Evolutionary conservation across 2,113 vertebrate species (phyloP), one percentile per base, ranked within the genome.

Genomic region (Carettochelys insculpta): DNA sequence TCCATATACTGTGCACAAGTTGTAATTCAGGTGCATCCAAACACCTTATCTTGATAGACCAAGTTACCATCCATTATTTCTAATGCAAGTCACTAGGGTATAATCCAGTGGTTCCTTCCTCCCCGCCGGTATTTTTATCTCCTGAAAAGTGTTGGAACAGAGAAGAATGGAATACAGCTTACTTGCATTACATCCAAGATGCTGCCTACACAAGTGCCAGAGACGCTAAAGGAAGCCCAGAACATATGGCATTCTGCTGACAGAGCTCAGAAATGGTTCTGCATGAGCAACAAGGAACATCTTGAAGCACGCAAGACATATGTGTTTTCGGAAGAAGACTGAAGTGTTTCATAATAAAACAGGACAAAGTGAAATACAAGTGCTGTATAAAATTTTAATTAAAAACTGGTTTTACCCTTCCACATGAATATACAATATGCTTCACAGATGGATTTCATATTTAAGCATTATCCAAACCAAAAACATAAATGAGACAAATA

Each of bases 281-380:
- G 95, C 97, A 85, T 82, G 92, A 97, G 95, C 96, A 97, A 95
- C 94, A 87, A 95, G 97, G 96, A 98, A 96, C 97, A 98, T 98
- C 98, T 98, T 98, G 98, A 98, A 98, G 95, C 83, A 91, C 87
- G 94, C 87, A 95, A 97, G 97, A 97, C 98, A 98, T 98, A 98
- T 98, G 98, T 98, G 97, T 97, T 98, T 98, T 96, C 96, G 97
- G 94, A 93, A 96, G 96, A 96, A 97, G 97, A 97, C 97, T 97
- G 97, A 97, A 98, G 96, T 97, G 98, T 98, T 98, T 98, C 97
- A 98, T 97, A 98, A 98, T 98, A 98, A 97, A 98, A 93, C 96
- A 98, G 98, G 98, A 98, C 98, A 97, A 97, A 98, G 97, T 97
- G 96, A 98, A 98, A 97, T 96, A 97, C 84, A 96, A 97, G 97